phyloP scores from a whole-genome alignment of 2,888 invertebrate species.

The Rambutsinella grinnellia region DNA sequence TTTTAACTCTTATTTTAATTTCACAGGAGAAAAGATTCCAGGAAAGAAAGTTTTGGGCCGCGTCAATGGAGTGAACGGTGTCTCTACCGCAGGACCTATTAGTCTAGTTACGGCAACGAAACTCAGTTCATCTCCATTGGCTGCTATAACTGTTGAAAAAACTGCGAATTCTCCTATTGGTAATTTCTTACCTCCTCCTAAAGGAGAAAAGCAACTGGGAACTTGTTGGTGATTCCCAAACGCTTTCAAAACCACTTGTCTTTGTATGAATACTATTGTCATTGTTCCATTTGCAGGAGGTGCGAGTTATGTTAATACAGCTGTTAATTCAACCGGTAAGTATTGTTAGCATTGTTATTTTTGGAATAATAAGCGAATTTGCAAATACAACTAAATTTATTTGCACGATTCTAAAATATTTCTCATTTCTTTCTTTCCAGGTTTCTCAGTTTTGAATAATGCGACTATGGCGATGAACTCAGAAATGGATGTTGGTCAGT shows the following conservation, averaged over 20 bases:
- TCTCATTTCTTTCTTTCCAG: slow-evolving; percentile 33
- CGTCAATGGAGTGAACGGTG: slow-evolving; percentile 65
- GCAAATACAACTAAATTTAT: too few relatives aligned
- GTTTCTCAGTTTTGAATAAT: slow-evolving; percentile 64
- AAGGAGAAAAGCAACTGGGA: slow-evolving; percentile 58
- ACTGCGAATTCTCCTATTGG: slow-evolving; percentile 66
- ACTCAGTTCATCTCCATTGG: slow-evolving; percentile 66
- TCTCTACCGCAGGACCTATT: slow-evolving; percentile 63
- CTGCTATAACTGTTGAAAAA: slow-evolving; percentile 66
- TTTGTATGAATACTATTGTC: slow-evolving; percentile 52
- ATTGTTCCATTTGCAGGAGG: slow-evolving; percentile 59
- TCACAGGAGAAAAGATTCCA: slow-evolving; percentile 59
- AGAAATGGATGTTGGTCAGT: slow-evolving; percentile 66
- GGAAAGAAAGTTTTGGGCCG: slow-evolving; percentile 63
- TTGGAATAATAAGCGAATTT: too few relatives aligned
- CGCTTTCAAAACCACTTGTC: slow-evolving; percentile 50
- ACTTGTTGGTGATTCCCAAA: slow-evolving; percentile 58
- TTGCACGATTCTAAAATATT: too few relatives aligned
- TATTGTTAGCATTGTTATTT: neutral
- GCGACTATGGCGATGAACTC: slow-evolving; percentile 63
- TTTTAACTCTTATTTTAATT: slow-evolving; percentile 33
- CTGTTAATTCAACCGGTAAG: slow-evolving; percentile 59
- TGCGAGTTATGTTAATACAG: slow-evolving; percentile 63
- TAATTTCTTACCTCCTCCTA: slow-evolving; percentile 53
- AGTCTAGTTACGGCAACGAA: slow-evolving; percentile 65